These are phyloP conservation scores for Myxocyprinus asiaticus DNA, from an alignment of 2,113 vertebrate species.

Conservation along the genomic window DNA sequence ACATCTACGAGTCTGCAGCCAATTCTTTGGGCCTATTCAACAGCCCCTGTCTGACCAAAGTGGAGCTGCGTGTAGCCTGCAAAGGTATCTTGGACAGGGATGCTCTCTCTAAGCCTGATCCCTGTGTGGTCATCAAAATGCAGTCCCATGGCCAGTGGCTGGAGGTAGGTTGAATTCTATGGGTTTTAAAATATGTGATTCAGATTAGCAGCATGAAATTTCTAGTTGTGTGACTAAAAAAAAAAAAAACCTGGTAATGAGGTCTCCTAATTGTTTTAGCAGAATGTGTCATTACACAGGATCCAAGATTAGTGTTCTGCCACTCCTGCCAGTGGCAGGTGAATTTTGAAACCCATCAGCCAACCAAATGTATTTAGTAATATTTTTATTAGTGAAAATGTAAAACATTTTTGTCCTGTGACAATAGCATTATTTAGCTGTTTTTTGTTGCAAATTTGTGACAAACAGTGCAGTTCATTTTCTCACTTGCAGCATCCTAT, in stretches of 20 bases:
- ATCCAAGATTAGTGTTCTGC: too few relatives aligned
- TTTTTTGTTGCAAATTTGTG: too few relatives aligned
- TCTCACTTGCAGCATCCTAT: too few relatives aligned
- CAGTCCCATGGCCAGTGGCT: constrained; percentile 95
- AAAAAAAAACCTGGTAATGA: not conserved
- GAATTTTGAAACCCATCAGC: too few relatives aligned
- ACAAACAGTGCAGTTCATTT: too few relatives aligned
- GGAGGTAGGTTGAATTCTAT: constrained; percentile 78
- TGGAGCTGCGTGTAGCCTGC: constrained; percentile 90
- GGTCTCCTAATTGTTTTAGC: too few relatives aligned
- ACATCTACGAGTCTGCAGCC: constrained; percentile 94
- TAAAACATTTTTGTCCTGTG: too few relatives aligned
- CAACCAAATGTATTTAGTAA: too few relatives aligned
- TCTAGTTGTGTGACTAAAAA: not conserved
- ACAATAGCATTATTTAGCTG: too few relatives aligned
- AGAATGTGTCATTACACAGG: too few relatives aligned
- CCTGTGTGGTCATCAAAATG: constrained; percentile 95
- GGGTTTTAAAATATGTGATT: not conserved
- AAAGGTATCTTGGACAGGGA: constrained; percentile 93
- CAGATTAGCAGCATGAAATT: not conserved
- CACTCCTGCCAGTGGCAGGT: too few relatives aligned
- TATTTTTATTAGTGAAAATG: too few relatives aligned
- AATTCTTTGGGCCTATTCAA: constrained; percentile 92
- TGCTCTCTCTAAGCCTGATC: constrained; percentile 92
- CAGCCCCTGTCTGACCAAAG: constrained; percentile 92